Evolutionary conservation across 2,113 vertebrate genomes (phyloP), one percentile per base, ranked within the genome.

Genomic region (Psammodynastes pulverulentus): DNA sequence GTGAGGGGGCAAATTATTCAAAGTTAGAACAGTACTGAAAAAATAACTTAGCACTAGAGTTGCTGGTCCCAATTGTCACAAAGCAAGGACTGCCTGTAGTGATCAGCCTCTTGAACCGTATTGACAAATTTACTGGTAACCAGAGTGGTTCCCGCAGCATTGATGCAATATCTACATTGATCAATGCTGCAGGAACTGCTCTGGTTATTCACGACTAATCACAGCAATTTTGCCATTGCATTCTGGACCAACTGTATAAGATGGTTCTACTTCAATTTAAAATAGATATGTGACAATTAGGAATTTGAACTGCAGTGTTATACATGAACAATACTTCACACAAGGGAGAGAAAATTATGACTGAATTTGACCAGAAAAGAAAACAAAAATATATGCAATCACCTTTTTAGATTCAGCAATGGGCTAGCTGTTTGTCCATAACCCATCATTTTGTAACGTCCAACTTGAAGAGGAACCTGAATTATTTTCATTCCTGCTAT

Each of bases 401-500:
- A 97, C 97, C 97, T 96, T 90, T 52, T 93, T 88, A 92, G 88
- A 12, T 93, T 92, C 49, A 96, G 93, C 1, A 88, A 90, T 4
- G 13, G 86, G 34, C 95, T 93, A 24, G 4, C n/a, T 84, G 93
- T 87, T 26, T 94, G 54, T 0, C 0, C 92, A 49, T 95, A 96
- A 19, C 94, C 90, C 92, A 97, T 96, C 93, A 95, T 96, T 94
- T 94, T 97, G 93, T 97, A 97, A 91, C 93, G 97, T 19, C 97
- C 97, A 3, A 97, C 88, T 1, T 88, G 84, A 26, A 95, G 49
- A 1, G 97, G 87, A 1, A 96, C 95, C 89, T 94, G 94, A 12
- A 95, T 85, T 90, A 97, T 96, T 91, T 96, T 97, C 97, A 97
- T 95, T 90, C 97, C 97, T 46, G 96, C 95, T 56, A 97, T 95